phyloP scores from a whole-genome alignment of 1,140 invertebrate genomes.

The Drosophila teissieri region DNA sequence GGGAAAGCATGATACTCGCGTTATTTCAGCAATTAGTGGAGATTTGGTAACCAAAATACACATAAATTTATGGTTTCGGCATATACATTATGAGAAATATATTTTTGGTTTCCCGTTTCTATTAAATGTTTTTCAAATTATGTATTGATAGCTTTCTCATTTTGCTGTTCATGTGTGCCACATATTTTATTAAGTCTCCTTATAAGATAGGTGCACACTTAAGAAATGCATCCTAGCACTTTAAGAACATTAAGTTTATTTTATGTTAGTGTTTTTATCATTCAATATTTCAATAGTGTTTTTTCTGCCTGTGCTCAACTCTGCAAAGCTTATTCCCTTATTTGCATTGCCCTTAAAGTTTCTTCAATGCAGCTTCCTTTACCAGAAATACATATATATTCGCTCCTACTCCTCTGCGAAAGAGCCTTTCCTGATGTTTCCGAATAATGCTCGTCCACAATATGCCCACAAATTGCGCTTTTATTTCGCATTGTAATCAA shows the following conservation, averaged over 20 bases:
- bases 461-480: constrained; percentile 72
- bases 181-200: no score
- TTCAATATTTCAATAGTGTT: background rate
- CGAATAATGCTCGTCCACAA: constrained; percentile 46
- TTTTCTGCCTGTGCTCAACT: background rate
- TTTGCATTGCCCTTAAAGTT: background rate
- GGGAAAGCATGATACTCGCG: background rate
- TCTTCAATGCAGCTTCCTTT: background rate
- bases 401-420: constrained; percentile 7
- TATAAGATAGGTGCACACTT: no score
- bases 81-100: background rate
- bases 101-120: no score
- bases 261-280: no score
- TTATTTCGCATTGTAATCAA: constrained; percentile 68
- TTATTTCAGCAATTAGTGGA: constrained; percentile 1
- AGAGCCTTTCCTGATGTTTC: constrained; percentile 26
- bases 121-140: no score
- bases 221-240: no score
- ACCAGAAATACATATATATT: background rate
- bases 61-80: background rate
- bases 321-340: background rate
- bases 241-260: no score
- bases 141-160: no score
- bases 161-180: no score
- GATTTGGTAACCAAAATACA: background rate